A percentile compares a stretch with the other conserved stretches of the same genome.
phyloP scores from a whole-genome alignment of 2,888 invertebrate genomes.

The Falcaria lacertinaria region DNA sequence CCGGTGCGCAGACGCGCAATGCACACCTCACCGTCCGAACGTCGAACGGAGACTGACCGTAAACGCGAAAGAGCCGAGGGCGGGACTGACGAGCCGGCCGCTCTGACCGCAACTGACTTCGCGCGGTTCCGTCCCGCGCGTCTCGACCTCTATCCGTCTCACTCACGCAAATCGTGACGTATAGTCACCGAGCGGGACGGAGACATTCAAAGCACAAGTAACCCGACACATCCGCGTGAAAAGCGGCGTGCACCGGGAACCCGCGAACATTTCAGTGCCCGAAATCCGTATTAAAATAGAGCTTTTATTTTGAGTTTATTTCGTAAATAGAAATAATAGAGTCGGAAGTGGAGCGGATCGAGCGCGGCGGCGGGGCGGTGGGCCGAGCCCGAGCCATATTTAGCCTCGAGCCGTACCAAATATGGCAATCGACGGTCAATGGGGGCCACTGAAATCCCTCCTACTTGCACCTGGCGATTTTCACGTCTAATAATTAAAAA shows the following conservation, averaged over 20 bases:
- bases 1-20: constrained; percentile 75
- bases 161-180: constrained; percentile 35
- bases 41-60: constrained; percentile 77
- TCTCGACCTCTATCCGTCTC: constrained; percentile 67
- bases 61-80: constrained; percentile 75
- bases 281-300: constrained; percentile 77
- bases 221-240: constrained; percentile 78
- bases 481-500: constrained; percentile 78
- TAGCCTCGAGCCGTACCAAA: constrained; percentile 89
- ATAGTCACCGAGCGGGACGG: constrained; percentile 49
- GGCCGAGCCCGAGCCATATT: constrained; percentile 89
- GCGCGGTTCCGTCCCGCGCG: constrained; percentile 64
- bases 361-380: constrained; percentile 74
- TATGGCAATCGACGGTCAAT: constrained; percentile 89
- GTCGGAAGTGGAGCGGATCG: constrained; percentile 70
- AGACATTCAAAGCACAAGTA: constrained; percentile 48
- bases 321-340: constrained; percentile 80
- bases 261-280: constrained; percentile 72
- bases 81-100: constrained; percentile 80
- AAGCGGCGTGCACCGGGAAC: constrained; percentile 62
- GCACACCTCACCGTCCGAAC: constrained; percentile 75
- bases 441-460: constrained; percentile 90
- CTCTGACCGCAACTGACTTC: constrained; percentile 80
- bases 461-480: constrained; percentile 79
- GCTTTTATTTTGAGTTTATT: constrained; percentile 79